Evolutionary conservation across 2,888 invertebrate genomes (phyloP), one percentile per base, ranked within the genome.

Genomic region (Hirtodrosophila alboralis): DNA sequence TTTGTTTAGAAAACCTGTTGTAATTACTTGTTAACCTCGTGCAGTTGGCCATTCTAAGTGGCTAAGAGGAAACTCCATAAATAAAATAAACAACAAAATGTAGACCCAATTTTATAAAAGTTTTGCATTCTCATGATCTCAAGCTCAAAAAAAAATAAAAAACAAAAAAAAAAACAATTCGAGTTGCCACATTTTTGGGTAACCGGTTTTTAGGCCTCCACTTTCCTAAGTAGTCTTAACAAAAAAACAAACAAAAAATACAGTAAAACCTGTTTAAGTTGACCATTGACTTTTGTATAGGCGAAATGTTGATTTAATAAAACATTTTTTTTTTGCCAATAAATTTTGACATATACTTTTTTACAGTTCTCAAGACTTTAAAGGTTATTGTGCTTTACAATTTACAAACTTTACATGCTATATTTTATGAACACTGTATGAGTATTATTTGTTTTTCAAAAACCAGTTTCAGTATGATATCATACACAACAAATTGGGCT

Each of bases 391-490:
- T 9, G 28, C 23, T n/a, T 8, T 4, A 9, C n/a, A 8, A 21
- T 38, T 30, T 6, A 21, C 16, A 27, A 18, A 21, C 10, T 48
- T 40, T 14, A 47, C 62, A 61, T 41, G 56, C 30, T 9, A 27
- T 27, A 13, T 8, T n/a, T n/a, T n/a, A n/a, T n/a, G 12, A 34
- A 21, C 18, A 28, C 6, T 52, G 10, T 44, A 38, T 37, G 37
- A 12, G 33, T 7, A 7, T 2, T 23, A 23, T 23, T 7, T 23
- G 23, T 23, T 7, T 23, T 5, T 4, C 7, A 21, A 44, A 79
- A 86, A 80, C 86, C 68, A 27, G 80, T 84, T 79, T 54, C 12
- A 18, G 68, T 64, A 75, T 84, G 69, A 84, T 66, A 63, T 80
- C 81, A 77, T 66, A 28, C 37, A n/a, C 14, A 34, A 36, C 14